Percentiles rank a stretch among this genome's conserved stretches.
Conservation (phyloP, 1,140 invertebrate genomes). For the Battus philenor region DNA sequence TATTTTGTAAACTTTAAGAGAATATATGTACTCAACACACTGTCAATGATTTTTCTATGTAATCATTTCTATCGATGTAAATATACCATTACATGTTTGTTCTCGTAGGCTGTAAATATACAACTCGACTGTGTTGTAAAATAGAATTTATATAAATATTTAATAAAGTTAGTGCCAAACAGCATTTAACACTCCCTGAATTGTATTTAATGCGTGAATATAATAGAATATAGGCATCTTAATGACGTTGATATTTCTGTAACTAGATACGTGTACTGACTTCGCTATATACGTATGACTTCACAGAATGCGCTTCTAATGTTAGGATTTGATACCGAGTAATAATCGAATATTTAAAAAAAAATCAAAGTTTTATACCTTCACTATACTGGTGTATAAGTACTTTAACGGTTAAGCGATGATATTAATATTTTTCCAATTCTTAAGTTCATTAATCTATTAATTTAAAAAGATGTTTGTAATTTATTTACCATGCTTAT, state of each 20-base stretch:
- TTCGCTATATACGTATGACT: constrained; percentile 17
- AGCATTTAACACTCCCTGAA: constrained; percentile 54
- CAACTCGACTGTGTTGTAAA: constrained; percentile 59
- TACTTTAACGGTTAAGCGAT: too few relatives aligned
- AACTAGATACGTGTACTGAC: constrained; percentile 5
- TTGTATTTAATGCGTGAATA: constrained; percentile 35
- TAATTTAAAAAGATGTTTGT: too few relatives aligned
- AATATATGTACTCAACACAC: constrained; percentile 6
- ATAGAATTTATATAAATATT: constrained; percentile 52
- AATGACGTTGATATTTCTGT: constrained; percentile 3
- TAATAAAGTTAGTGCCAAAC: constrained; percentile 71
- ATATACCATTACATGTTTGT: constrained; percentile 44
- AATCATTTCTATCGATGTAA: constrained; percentile 31
- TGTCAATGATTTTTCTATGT: constrained; percentile 13
- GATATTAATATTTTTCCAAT: background rate
- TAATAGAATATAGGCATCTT: constrained; percentile 10
- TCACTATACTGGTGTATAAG: too few relatives aligned
- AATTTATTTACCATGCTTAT: too few relatives aligned
- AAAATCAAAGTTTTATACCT: constrained; percentile 13
- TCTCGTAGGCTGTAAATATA: constrained; percentile 66
- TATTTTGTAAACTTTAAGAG: constrained; percentile 12
- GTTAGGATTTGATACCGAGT: constrained; percentile 33
- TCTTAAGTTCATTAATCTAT: too few relatives aligned
- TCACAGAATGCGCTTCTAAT: constrained; percentile 44
- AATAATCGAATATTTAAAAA: constrained; percentile 9